phyloP scores from a whole-genome alignment of 2,888 invertebrate genomes.

The Apomyelois bistriatella region DNA sequence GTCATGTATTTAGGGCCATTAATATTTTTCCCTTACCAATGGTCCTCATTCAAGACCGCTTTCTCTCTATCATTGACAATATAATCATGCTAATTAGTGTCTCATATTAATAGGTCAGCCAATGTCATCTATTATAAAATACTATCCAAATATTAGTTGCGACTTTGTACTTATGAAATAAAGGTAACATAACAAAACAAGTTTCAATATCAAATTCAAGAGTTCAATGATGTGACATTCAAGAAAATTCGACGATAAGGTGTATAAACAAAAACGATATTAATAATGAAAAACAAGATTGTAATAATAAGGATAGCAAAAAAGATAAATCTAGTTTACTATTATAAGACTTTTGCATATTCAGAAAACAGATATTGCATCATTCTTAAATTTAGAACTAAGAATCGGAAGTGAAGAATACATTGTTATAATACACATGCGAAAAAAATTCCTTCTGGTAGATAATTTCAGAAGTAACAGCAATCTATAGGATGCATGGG shows the following conservation, averaged over 20 bases:
- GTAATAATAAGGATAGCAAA: background rate
- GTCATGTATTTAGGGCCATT: background rate
- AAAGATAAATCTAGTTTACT: too few species aligned
- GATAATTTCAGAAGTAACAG: too few species aligned
- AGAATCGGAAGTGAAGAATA: too few species aligned
- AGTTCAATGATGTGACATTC: background rate
- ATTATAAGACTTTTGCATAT: too few species aligned
- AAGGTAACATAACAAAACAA: background rate
- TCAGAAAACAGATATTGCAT: too few species aligned
- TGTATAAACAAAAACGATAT: background rate
- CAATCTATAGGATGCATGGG: too few species aligned
- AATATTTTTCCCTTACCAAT: too few species aligned
- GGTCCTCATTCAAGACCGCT: too few species aligned
- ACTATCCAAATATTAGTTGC: background rate
- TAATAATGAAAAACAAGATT: background rate
- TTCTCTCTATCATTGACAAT: background rate
- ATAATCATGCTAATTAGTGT: background rate
- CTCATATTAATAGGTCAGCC: background rate
- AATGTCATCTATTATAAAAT: background rate
- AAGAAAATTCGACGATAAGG: background rate
- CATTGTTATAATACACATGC: too few species aligned
- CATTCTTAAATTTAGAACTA: too few species aligned
- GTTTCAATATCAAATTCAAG: background rate
- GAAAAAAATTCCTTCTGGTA: too few species aligned
- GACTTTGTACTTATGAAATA: too few species aligned